Evolutionary conservation across 2,888 invertebrate species (phyloP).

Genomic region (Malacosoma neustria): DNA sequence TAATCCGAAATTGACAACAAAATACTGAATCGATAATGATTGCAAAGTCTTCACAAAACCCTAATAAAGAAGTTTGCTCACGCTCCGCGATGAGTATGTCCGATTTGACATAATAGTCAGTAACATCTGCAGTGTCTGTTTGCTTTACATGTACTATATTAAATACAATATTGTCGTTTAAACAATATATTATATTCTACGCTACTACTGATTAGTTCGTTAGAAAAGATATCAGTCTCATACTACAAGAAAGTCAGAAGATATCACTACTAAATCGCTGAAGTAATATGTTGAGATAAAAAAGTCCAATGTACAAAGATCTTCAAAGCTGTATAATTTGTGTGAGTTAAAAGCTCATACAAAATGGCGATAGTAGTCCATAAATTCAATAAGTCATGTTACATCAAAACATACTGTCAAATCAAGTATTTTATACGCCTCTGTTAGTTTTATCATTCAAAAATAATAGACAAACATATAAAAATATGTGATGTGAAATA

Average conservation of each 20-base stretch:
- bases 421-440: slow-evolving; percentile 16
- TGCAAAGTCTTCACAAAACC: slow-evolving; percentile 24
- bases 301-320: slow-evolving; percentile 8
- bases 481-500: slow-evolving; percentile 32
- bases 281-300: not conserved
- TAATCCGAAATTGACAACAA: no score
- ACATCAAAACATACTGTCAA: slow-evolving; percentile 31
- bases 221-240: not conserved
- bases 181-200: not conserved
- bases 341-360: slow-evolving; percentile 14
- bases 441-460: slow-evolving; percentile 30
- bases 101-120: slow-evolving; percentile 41
- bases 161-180: not conserved
- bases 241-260: not conserved
- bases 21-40: no score
- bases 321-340: slow-evolving; percentile 2
- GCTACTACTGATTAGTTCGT: not conserved
- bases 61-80: slow-evolving; percentile 37
- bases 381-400: slow-evolving; percentile 35
- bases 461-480: slow-evolving; percentile 32
- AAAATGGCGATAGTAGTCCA: slow-evolving; percentile 23
- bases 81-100: slow-evolving; percentile 34
- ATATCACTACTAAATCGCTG: not conserved
- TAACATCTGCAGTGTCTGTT: slow-evolving; percentile 51
- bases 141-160: slow-evolving; percentile 28